phyloP scores from a whole-genome alignment of 1,140 invertebrate species.

The Sitobion miscanthi region DNA sequence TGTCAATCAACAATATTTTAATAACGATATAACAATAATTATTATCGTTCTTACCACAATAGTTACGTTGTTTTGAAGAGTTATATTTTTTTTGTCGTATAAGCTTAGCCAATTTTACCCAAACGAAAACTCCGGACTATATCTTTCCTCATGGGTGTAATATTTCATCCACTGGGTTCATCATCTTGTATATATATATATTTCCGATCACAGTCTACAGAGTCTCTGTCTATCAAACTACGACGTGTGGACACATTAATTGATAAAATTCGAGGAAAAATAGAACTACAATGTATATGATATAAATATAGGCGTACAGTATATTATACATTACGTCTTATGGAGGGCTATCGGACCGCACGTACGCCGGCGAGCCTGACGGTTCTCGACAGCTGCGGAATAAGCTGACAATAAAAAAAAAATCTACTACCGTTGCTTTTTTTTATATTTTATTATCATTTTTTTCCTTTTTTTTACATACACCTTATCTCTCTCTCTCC shows the following conservation, averaged over 20 bases:
- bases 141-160: background rate
- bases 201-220: background rate
- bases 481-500: background rate
- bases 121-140: background rate
- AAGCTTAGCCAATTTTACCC: too few species aligned
- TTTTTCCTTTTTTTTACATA: background rate
- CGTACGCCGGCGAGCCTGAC: background rate
- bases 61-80: background rate
- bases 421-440: background rate
- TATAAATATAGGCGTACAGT: background rate
- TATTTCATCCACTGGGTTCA: background rate
- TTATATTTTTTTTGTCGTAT: background rate
- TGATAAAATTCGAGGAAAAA: background rate
- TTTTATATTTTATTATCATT: slow-evolving; percentile 21
- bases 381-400: slow-evolving; percentile 12
- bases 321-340: background rate
- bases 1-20: background rate
- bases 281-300: background rate
- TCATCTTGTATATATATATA: background rate
- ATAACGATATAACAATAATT: background rate
- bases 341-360: background rate
- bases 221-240: background rate
- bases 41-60: background rate
- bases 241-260: background rate
- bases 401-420: slow-evolving; percentile 4